phyloP scores from a whole-genome alignment of 2,797 vertebrate species.

The Sebastes steindachneri region DNA sequence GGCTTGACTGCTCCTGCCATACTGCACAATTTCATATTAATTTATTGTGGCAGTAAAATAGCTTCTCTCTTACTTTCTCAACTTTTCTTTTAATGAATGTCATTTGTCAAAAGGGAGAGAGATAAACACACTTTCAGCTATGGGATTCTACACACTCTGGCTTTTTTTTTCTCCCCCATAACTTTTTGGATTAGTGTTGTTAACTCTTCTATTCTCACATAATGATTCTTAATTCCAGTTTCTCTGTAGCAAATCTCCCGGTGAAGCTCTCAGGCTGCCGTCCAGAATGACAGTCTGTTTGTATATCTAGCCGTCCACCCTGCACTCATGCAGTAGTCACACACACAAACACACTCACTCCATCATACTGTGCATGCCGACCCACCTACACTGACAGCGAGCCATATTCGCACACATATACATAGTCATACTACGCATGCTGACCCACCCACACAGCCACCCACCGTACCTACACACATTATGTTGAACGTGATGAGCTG shows the following conservation, averaged over 20 bases:
- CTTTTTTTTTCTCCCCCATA: constrained; percentile 15
- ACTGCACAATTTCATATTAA: constrained; percentile 49
- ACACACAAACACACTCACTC: constrained; percentile 22
- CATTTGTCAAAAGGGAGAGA: constrained; percentile 53
- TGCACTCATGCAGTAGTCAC: constrained; percentile 16
- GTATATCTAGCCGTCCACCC: constrained; percentile 16
- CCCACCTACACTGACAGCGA: constrained; percentile 20
- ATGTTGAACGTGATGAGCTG: not conserved
- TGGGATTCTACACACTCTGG: constrained; percentile 29
- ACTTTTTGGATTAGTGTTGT: constrained; percentile 50
- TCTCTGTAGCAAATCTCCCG: constrained; percentile 23
- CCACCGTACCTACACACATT: not conserved
- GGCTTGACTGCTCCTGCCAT: constrained; percentile 63
- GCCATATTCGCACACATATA: constrained; percentile 11
- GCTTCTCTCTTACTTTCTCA: constrained; percentile 53
- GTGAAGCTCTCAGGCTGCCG: not conserved
- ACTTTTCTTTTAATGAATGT: constrained; percentile 58
- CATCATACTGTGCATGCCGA: constrained; percentile 28
- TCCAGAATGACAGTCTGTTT: constrained; percentile 44
- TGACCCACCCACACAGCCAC: constrained; percentile 43
- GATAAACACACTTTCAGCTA: constrained; percentile 58
- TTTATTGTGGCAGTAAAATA: constrained; percentile 68
- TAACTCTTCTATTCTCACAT: constrained; percentile 25
- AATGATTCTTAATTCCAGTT: constrained; percentile 35
- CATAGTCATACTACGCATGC: constrained; percentile 9